Evolutionary conservation across 2,888 invertebrate species (phyloP).

Genomic region (Aplocera efformata): DNA sequence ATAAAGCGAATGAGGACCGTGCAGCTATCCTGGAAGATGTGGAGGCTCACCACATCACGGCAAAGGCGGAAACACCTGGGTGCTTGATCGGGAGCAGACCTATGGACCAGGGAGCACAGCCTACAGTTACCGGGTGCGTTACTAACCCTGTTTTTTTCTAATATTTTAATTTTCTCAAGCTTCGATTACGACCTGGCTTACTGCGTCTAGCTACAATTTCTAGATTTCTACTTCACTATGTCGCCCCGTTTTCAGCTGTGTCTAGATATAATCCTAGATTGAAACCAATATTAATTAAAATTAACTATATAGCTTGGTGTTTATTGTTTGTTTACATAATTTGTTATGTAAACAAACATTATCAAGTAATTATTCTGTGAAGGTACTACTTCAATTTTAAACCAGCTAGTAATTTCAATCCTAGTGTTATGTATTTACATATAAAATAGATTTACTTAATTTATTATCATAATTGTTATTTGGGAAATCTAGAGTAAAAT

Average conservation of each 20-base stretch:
- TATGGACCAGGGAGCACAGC: constrained; percentile 50
- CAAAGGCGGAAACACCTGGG: constrained; percentile 68
- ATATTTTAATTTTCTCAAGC: background rate
- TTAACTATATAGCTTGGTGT: constrained; percentile 1
- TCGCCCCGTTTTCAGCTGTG: too few relatives aligned
- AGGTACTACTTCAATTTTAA: too few relatives aligned
- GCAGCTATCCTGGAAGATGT: constrained; percentile 72
- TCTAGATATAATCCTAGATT: too few relatives aligned
- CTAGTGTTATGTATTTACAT: too few relatives aligned
- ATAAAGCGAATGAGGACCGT: constrained; percentile 65
- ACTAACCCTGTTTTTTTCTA: too few relatives aligned
- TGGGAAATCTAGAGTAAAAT: too few relatives aligned
- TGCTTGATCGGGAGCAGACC: constrained; percentile 59
- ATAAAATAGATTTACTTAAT: too few relatives aligned
- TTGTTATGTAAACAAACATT: constrained; percentile 5
- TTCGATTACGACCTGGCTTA: too few relatives aligned
- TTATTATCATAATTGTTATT: too few relatives aligned
- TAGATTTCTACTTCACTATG: constrained; percentile 1
- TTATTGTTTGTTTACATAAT: background rate
- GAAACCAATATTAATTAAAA: constrained; percentile 4
- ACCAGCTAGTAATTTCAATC: too few relatives aligned
- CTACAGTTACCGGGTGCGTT: constrained; percentile 56
- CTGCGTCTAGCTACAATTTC: background rate
- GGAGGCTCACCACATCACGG: constrained; percentile 63
- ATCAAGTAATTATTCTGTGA: too few relatives aligned